Percentiles rank a stretch among this genome's conserved stretches.
Conservation (phyloP, 2,888 invertebrate genomes). For the Nipponacmea schrenckii region DNA sequence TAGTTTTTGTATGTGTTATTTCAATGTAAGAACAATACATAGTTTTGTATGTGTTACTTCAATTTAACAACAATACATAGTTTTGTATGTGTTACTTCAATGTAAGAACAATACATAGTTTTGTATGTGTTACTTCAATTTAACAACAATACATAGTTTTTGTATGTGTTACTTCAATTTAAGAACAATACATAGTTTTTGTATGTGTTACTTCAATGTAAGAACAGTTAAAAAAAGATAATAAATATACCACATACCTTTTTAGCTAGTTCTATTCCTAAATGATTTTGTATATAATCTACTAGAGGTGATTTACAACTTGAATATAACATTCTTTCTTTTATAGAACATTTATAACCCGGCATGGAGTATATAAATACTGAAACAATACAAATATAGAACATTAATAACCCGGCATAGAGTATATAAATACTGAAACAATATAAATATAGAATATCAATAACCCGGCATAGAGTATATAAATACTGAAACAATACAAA, state of each 20-base stretch:
- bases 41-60: too few relatives aligned
- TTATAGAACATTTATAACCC: conserved; percentile 93
- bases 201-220: too few relatives aligned
- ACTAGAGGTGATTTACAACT: conserved; percentile 93
- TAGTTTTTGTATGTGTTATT: too few relatives aligned
- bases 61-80: too few relatives aligned
- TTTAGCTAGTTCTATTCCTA: conserved; percentile 84
- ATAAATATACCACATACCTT: conserved; percentile 76
- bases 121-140: too few relatives aligned
- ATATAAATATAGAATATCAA: conserved; percentile 8
- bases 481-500: conserved; percentile 77
- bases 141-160: too few relatives aligned
- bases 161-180: too few relatives aligned
- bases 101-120: too few relatives aligned
- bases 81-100: too few relatives aligned
- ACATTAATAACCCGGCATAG: background rate
- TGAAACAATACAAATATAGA: conserved; percentile 65
- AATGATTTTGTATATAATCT: conserved; percentile 79
- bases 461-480: background rate
- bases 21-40: too few relatives aligned
- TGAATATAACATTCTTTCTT: conserved; percentile 98
- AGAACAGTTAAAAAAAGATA: too few relatives aligned
- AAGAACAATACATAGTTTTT: too few relatives aligned
- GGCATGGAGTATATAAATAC: conserved; percentile 99
- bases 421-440: conserved; percentile 77